These are phyloP conservation scores for Oryctolagus cuniculus DNA, from an alignment of 2,113 vertebrate species.

Conservation along the genomic window DNA sequence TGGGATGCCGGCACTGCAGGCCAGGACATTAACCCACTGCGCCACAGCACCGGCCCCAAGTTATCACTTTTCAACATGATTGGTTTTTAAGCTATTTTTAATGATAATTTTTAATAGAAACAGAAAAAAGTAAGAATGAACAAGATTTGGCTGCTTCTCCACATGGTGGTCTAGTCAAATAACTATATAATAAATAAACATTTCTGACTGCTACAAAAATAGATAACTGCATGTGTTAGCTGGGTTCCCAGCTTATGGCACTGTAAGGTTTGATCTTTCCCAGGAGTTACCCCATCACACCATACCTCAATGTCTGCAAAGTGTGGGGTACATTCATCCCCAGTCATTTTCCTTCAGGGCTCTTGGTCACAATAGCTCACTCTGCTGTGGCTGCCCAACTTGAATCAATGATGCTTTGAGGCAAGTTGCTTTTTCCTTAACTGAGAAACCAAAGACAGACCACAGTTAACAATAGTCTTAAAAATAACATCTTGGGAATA, in stretches of 20 bases:
- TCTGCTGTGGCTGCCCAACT: conserved; percentile 63
- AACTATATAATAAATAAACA: conserved; percentile 1
- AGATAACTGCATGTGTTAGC: conserved; percentile 16
- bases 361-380: conserved; percentile 58
- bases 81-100: conserved; percentile 61
- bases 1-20: too few relatives aligned
- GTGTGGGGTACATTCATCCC: conserved; percentile 9
- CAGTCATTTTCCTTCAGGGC: conserved; percentile 40
- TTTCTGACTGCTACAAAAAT: background rate
- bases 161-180: conserved; percentile 51
- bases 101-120: conserved; percentile 5
- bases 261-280: conserved; percentile 42
- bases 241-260: background rate
- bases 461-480: conserved; percentile 80
- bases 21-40: too few relatives aligned
- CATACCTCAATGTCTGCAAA: conserved; percentile 60
- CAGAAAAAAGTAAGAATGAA: conserved; percentile 23
- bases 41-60: too few relatives aligned
- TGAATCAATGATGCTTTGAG: conserved; percentile 68
- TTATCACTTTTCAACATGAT: background rate
- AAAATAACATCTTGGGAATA: conserved; percentile 82
- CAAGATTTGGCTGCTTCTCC: background rate
- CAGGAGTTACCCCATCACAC: background rate
- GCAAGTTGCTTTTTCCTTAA: conserved; percentile 75
- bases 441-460: conserved; percentile 79